A percentile compares a stretch with the other conserved stretches of the same genome.
These are phyloP conservation scores for Gryon sp. DNA, from an alignment of 1,140 invertebrate genomes.

Conservation along the genomic window DNA sequence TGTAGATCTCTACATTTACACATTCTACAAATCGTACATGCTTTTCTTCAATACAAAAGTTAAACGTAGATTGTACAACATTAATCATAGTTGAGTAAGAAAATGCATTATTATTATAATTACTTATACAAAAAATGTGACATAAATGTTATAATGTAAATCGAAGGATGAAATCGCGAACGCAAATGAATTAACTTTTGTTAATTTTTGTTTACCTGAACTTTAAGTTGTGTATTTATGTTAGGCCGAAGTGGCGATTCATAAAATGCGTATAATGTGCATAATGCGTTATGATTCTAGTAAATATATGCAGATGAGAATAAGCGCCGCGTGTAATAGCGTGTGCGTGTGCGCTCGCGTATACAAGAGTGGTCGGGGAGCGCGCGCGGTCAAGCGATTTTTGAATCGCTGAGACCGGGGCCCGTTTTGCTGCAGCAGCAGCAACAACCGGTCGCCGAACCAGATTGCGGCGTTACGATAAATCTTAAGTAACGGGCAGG, in stretches of 20 bases:
- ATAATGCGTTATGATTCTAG: constrained; percentile 59
- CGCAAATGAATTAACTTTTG: no score
- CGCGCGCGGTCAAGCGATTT: constrained; percentile 52
- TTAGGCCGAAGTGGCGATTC: constrained; percentile 19
- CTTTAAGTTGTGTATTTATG: constrained; percentile 43
- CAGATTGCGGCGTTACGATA: constrained; percentile 73
- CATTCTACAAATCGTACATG: no score
- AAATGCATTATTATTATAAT: no score
- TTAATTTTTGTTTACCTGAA: no score
- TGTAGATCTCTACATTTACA: no score
- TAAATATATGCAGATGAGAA: constrained; percentile 62
- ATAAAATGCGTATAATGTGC: constrained; percentile 29
- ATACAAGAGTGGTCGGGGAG: constrained; percentile 39
- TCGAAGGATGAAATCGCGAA: no score
- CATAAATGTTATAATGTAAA: no score
- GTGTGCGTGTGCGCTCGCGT: constrained; percentile 41
- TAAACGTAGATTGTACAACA: no score
- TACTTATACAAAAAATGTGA: no score
- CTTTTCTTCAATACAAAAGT: no score
- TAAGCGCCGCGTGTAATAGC: constrained; percentile 51
- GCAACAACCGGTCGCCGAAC: constrained; percentile 73
- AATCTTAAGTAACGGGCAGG: constrained; percentile 71
- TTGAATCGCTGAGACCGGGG: constrained; percentile 53
- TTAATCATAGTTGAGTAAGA: no score
- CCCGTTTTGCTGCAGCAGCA: constrained; percentile 55